Evolutionary conservation across 2,888 invertebrate genomes (phyloP), one percentile per base, ranked within the genome.

Genomic region (Apodemia zela): DNA sequence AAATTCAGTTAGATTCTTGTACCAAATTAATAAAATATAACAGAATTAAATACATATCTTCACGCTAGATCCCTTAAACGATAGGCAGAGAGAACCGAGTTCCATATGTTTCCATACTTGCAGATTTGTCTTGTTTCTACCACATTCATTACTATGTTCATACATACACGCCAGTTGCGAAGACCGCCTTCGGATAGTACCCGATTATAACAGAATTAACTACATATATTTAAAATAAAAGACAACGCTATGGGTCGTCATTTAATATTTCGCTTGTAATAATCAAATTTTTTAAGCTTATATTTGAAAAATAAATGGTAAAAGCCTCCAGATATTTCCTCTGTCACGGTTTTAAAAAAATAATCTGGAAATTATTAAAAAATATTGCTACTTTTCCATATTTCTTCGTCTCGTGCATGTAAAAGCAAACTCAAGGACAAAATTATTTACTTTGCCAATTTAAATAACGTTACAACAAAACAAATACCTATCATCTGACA

Each of bases 401-500:
- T 42, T 42, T 47, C 15, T 47, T 17, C n/a, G 15, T 45, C 45
- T 47, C 2, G 8, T 47, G 8, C 17, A 0, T 8, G 8, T 47
- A 8, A 47, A 47, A 17, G 47, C 47, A n/a, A 47, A 17, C 2
- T 17, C 47, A 47, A 47, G 8, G 17, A 47, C 10, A 33, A 33
- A 8, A 33, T 33, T 33, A 33, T 8, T 47, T 47, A 17, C 17
- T 17, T 47, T n/a, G 8, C 17, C 47, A 47, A 47, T 17, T 47
- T n/a, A 47, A 45, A 47, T 47, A 47, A 17, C 8, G n/a, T 47
- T 47, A 0, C 15, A 7, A 47, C 5, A 45, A 45, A 45, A n/a
- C 6, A 54, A 54, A 13, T 54, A 13, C 15, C 67, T 66, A 78
- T 85, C 81, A 84, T 63, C 80, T 82, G 45, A 75, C 70, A 60